These are phyloP conservation scores for Plecturocebus donacophilus DNA, from an alignment of 2,113 vertebrate genomes.

Conservation along the genomic window DNA sequence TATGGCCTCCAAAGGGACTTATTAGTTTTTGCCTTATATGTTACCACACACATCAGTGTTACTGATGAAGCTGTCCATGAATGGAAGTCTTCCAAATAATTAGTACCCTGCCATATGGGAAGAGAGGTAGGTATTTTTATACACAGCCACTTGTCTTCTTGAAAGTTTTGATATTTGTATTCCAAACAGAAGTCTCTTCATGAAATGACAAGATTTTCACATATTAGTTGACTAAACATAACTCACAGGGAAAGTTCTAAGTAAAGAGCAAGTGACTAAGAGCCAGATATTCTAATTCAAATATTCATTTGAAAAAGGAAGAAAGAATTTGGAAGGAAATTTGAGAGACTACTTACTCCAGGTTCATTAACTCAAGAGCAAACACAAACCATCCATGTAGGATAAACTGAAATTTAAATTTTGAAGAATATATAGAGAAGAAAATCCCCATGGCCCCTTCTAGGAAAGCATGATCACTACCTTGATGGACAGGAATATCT, in stretches of 20 bases:
- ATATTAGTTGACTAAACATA: slow-evolving; percentile 68
- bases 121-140: slow-evolving; percentile 47
- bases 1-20: neutral
- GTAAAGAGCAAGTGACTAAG: slow-evolving; percentile 59
- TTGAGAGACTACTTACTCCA: slow-evolving; percentile 43
- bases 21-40: neutral
- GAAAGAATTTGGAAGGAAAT: slow-evolving; percentile 52
- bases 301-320: slow-evolving; percentile 60
- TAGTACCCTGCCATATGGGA: neutral
- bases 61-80: neutral
- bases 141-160: slow-evolving; percentile 17
- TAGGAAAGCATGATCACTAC: neutral
- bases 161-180: slow-evolving; percentile 64
- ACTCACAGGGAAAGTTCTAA: slow-evolving; percentile 62
- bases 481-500: neutral
- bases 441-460: slow-evolving; percentile 30
- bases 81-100: neutral
- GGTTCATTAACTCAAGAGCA: slow-evolving; percentile 58
- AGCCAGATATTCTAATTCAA: slow-evolving; percentile 62
- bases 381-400: slow-evolving; percentile 26
- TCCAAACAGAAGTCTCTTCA: slow-evolving; percentile 70
- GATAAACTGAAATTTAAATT: slow-evolving; percentile 8
- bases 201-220: slow-evolving; percentile 64
- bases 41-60: neutral
- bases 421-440: slow-evolving; percentile 7